Evolutionary conservation across 2,797 vertebrate genomes (phyloP).

Genomic region (Limosa lapponica): DNA sequence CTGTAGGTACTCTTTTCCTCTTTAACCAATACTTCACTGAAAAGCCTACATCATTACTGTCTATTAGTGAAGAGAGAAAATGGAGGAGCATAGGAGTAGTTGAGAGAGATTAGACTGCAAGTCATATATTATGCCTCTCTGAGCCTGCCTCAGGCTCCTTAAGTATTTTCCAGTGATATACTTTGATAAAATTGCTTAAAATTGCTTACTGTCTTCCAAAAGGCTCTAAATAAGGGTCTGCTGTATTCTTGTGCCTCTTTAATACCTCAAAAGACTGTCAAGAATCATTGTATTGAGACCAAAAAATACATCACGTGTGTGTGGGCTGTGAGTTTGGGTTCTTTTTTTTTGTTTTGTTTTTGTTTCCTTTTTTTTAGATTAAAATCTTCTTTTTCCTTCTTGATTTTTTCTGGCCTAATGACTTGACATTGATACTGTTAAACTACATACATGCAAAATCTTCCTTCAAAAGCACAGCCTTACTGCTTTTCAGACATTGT

Average conservation of each 20-base stretch:
- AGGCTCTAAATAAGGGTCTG: background rate
- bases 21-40: constrained; percentile 38
- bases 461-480: background rate
- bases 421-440: background rate
- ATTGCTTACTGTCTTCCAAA: background rate
- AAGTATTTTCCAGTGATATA: background rate
- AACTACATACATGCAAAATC: background rate
- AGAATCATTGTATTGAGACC: background rate
- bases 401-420: background rate
- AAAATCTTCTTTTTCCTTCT: background rate
- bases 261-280: background rate
- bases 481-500: background rate
- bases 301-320: fast-evolving
- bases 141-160: background rate
- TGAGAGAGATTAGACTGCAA: background rate
- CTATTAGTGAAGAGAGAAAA: constrained; percentile 6
- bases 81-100: background rate
- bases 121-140: background rate
- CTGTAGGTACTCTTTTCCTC: constrained; percentile 49
- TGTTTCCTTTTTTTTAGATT: background rate
- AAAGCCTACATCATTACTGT: constrained; percentile 40
- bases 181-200: background rate
- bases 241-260: background rate
- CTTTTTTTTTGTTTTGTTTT: background rate
- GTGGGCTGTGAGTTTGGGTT: background rate